A percentile compares a stretch with the other conserved stretches of the same genome.
These are phyloP conservation scores for Orthosia cruda DNA, from an alignment of 2,888 invertebrate species.

Conservation along the genomic window DNA sequence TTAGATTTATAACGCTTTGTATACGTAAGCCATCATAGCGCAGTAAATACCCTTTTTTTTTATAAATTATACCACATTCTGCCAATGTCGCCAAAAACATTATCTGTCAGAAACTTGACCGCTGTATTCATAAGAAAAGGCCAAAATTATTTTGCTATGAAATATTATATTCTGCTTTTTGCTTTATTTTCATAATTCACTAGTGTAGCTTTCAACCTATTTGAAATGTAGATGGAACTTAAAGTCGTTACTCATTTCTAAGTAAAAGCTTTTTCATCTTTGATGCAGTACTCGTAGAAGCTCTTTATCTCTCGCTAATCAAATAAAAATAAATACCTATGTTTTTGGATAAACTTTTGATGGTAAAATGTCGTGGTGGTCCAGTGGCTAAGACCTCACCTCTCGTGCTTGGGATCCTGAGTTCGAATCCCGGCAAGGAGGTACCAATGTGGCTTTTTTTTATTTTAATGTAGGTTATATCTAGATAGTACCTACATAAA, in stretches of 20 bases:
- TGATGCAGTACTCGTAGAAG: background rate
- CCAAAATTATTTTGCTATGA: background rate
- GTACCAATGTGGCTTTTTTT: too few relatives aligned
- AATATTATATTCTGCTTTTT: background rate
- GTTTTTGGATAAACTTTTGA: too few relatives aligned
- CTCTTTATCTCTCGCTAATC: background rate
- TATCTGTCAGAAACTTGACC: background rate
- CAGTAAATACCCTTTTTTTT: slow-evolving; percentile 22
- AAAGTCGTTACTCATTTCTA: background rate
- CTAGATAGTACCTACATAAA: too few relatives aligned
- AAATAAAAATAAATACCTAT: background rate
- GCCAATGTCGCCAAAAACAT: slow-evolving; percentile 5
- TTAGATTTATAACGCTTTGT: too few relatives aligned
- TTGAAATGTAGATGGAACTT: slow-evolving; percentile 15
- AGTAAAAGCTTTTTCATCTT: background rate
- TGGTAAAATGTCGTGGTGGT: too few relatives aligned
- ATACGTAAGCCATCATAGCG: background rate
- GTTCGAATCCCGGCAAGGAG: too few relatives aligned
- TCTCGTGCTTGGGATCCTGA: too few relatives aligned
- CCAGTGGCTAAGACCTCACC: too few relatives aligned
- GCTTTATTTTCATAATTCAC: background rate
- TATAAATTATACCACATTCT: slow-evolving; percentile 23
- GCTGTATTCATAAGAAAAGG: background rate
- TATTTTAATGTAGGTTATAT: too few relatives aligned
- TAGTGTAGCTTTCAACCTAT: background rate